A percentile compares a stretch with the other conserved stretches of the same genome.
Conservation (phyloP, 2,797 vertebrate genomes). For the Danio albolineatus region DNA sequence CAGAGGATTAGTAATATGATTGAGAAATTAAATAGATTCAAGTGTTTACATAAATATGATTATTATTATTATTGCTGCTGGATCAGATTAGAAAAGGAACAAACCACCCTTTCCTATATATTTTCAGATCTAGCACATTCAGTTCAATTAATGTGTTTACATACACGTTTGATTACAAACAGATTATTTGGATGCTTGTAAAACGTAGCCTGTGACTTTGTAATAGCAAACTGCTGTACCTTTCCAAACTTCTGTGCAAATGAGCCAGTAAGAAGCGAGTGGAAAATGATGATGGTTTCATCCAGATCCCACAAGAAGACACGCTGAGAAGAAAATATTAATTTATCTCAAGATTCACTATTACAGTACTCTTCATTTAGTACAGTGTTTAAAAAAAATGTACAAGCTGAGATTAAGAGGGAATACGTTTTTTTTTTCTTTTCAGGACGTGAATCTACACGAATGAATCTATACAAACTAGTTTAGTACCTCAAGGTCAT, state of each 20-base stretch:
- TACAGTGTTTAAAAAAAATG: background rate
- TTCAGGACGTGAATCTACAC: no score
- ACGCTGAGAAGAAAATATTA: conserved; percentile 76
- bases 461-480: conserved; percentile 15
- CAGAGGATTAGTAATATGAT: no score
- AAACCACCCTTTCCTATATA: no score
- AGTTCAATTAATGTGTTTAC: no score
- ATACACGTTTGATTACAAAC: no score
- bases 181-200: no score
- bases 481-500: conserved; percentile 87
- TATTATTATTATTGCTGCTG: no score
- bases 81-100: no score
- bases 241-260: conserved; percentile 98
- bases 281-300: conserved; percentile 99
- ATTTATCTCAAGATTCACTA: background rate
- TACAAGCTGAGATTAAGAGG: background rate
- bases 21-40: no score
- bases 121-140: no score
- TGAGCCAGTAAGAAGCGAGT: conserved; percentile 96
- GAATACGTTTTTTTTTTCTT: no score
- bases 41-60: no score
- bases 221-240: conserved; percentile 73
- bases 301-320: conserved; percentile 98
- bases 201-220: background rate
- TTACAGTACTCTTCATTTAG: background rate